Base-by-base conservation (phyloP, 1,140 invertebrate genomes). In the Pantala flavescens region DNA sequence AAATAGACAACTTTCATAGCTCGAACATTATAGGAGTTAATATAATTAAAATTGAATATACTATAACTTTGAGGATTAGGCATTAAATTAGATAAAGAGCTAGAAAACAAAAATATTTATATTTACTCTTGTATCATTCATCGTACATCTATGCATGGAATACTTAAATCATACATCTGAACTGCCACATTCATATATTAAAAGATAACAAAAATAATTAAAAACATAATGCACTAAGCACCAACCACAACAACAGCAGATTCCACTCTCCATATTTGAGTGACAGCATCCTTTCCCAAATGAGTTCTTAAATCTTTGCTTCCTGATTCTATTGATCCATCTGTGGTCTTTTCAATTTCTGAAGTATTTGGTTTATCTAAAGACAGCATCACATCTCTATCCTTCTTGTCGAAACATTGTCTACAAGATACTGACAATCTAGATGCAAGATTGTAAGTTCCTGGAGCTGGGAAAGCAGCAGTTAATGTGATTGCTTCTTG, bases 201-300 rank as follows among this genome's bases (percentile, higher is more conserved):
- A 36, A 36, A 36, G 28, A 36, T 9, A 36, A 36, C 28, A 36
- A 36, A 36, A 63, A 3, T 63, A 19, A 16, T 21, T 63, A 63
- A 19, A 49, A 16, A 16, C 49, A 63, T 5, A 63, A 21, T 63
- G 12, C 2, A 63, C 49, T 63, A 63, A 63, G 49, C 49, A 63
- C 49, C 49, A 63, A 63, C n/a, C n/a, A 63, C 49, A 63, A 63
- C 49, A 63, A 63, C 49, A 63, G 49, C 49, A 63, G 49, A 63
- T 63, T 63, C 49, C 14, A 63, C 49, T 21, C 49, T 63, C 49
- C 49, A 63, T 14, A 63, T 12, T 63, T 63, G 49, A 14, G 49
- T 63, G n/a, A 63, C 49, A 63, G 49, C 49, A 16, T 63, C 49
- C n/a, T 63, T 63, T 19, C 49, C 49, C 12, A 63, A 63, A 21